phyloP scores from a whole-genome alignment of 2,113 vertebrate genomes.

The Chionomys nivalis region DNA sequence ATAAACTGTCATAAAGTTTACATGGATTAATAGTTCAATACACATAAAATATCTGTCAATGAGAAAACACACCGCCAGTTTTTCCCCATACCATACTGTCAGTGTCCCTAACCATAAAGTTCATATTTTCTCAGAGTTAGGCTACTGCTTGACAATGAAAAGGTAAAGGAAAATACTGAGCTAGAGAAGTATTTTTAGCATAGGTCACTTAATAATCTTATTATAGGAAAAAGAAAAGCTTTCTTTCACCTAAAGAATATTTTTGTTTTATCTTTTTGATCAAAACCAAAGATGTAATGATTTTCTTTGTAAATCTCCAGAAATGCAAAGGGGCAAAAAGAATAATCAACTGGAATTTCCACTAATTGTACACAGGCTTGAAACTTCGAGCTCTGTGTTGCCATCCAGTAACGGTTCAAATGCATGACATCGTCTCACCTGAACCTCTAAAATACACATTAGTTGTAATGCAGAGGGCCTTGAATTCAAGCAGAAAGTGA shows the following conservation, averaged over 20 bases:
- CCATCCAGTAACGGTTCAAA: slow-evolving; percentile 71
- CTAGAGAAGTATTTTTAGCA: slow-evolving; percentile 55
- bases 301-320: slow-evolving; percentile 51
- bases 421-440: slow-evolving; percentile 75
- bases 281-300: not conserved
- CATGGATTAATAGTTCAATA: not conserved
- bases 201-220: slow-evolving; percentile 47
- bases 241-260: not conserved
- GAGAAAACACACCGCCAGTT: not conserved
- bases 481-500: slow-evolving; percentile 78
- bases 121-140: slow-evolving; percentile 24
- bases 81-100: not conserved
- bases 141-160: slow-evolving; percentile 9
- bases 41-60: slow-evolving; percentile 27
- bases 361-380: slow-evolving; percentile 16
- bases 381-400: slow-evolving; percentile 26
- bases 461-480: slow-evolving; percentile 73
- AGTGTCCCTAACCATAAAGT: not conserved
- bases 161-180: slow-evolving; percentile 46
- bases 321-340: slow-evolving; percentile 53
- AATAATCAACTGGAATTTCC: slow-evolving; percentile 63
- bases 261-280: slow-evolving; percentile 8
- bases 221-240: not conserved
- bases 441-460: slow-evolving; percentile 73
- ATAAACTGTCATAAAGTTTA: slow-evolving; percentile 26